These are phyloP conservation scores for Punctoribates punctum DNA, from an alignment of 2,888 invertebrate species.

Conservation along the genomic window DNA sequence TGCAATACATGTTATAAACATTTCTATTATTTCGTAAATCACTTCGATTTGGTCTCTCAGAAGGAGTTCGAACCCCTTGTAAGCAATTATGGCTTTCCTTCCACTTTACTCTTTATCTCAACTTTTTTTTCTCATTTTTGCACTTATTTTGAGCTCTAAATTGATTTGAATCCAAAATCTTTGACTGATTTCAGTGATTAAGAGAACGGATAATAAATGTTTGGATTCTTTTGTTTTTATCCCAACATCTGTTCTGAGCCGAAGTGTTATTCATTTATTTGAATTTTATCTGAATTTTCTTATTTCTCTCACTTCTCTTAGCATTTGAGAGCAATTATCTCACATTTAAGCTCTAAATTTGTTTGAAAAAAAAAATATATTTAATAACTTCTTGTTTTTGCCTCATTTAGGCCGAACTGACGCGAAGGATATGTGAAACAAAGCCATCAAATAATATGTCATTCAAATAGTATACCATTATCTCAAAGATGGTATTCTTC, in stretches of 20 bases:
- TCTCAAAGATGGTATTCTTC: neutral
- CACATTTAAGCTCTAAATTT: neutral
- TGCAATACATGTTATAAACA: conserved; percentile 92
- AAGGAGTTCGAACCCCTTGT: conserved; percentile 79
- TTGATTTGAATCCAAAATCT: neutral
- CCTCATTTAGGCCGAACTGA: conserved; percentile 62
- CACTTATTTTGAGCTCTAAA: neutral
- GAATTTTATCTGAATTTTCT: too few relatives aligned
- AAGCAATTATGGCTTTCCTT: conserved; percentile 39
- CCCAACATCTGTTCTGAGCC: neutral
- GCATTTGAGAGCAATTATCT: neutral
- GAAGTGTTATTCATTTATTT: neutral
- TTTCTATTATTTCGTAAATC: conserved; percentile 84
- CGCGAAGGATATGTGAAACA: conserved; percentile 62
- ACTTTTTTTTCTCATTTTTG: neutral
- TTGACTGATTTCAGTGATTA: too few relatives aligned
- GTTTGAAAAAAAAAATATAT: neutral
- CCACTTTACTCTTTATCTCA: neutral
- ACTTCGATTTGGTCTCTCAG: conserved; percentile 74
- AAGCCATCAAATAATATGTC: conserved; percentile 34
- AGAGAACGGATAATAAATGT: too few relatives aligned
- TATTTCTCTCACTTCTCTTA: neutral
- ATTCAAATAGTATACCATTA: conserved; percentile 16
- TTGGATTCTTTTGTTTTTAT: too few relatives aligned
- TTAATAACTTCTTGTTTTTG: conserved; percentile 35